These are phyloP conservation scores for Bombus consobrinus DNA, from an alignment of 1,140 invertebrate species.

Conservation along the genomic window DNA sequence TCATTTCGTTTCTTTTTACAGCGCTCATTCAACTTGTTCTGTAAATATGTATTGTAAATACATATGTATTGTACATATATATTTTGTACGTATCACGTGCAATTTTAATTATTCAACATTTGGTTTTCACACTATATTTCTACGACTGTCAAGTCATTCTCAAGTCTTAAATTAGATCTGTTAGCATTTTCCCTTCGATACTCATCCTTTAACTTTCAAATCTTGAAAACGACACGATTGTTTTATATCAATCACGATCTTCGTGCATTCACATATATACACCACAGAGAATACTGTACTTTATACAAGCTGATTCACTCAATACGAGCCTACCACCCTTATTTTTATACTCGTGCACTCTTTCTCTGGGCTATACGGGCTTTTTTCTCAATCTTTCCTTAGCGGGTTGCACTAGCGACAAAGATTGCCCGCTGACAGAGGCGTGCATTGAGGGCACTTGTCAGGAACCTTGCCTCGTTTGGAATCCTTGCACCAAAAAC, in stretches of 20 bases:
- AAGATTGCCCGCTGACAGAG: slow-evolving; percentile 91
- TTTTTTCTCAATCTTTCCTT: slow-evolving; percentile 82
- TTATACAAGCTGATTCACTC: slow-evolving; percentile 28
- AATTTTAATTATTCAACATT: background rate
- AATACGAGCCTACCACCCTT: slow-evolving; percentile 27
- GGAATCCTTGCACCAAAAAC: slow-evolving; percentile 91
- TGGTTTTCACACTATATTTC: background rate
- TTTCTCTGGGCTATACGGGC: slow-evolving; percentile 80
- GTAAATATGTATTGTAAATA: slow-evolving; percentile 69
- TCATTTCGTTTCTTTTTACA: slow-evolving; percentile 18
- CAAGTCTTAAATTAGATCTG: background rate
- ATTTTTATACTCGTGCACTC: slow-evolving; percentile 71
- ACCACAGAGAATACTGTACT: background rate
- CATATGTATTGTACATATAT: slow-evolving; percentile 60
- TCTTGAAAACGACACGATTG: background rate
- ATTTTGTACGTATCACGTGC: slow-evolving; percentile 8
- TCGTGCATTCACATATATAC: slow-evolving; percentile 24
- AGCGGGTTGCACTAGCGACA: slow-evolving; percentile 92
- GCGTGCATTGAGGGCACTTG: slow-evolving; percentile 92
- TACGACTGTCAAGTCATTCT: background rate
- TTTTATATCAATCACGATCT: background rate
- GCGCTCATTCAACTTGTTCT: slow-evolving; percentile 22
- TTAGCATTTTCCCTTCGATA: background rate
- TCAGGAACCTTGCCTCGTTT: slow-evolving; percentile 91
- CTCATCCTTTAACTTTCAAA: background rate